These are phyloP conservation scores for Spatulosminthurus flaviceps DNA, from an alignment of 2,888 invertebrate genomes.

Conservation along the genomic window DNA sequence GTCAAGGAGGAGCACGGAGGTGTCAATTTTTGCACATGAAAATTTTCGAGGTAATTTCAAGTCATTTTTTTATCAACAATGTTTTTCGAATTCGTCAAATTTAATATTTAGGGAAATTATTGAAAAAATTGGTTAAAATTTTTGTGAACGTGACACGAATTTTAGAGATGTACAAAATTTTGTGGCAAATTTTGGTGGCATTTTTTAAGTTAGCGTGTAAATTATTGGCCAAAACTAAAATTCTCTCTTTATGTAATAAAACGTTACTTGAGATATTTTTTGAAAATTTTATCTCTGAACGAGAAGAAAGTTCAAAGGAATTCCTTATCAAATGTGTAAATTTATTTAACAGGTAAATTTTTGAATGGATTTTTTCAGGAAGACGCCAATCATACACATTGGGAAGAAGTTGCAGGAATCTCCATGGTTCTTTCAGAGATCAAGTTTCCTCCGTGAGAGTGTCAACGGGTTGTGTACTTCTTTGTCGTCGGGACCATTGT, in stretches of 20 bases:
- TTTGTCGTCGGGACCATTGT: slow-evolving; percentile 4
- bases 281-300: background rate
- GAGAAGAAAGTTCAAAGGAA: background rate
- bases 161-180: no score
- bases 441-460: background rate
- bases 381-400: background rate
- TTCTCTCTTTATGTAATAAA: background rate
- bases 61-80: no score
- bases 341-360: background rate
- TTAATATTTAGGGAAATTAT: no score
- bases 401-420: background rate
- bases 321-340: background rate
- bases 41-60: background rate
- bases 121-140: no score
- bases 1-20: background rate
- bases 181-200: no score
- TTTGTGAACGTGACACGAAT: no score
- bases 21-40: background rate
- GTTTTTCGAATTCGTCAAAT: no score
- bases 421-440: background rate
- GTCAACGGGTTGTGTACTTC: slow-evolving; percentile 10
- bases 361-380: background rate
- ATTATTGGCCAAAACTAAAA: no score
- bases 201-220: no score
- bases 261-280: background rate